Percentiles rank a stretch among this genome's conserved stretches.
Evolutionary conservation across 1,140 invertebrate genomes (phyloP).

Genomic region (Drosophila lacteicornis): DNA sequence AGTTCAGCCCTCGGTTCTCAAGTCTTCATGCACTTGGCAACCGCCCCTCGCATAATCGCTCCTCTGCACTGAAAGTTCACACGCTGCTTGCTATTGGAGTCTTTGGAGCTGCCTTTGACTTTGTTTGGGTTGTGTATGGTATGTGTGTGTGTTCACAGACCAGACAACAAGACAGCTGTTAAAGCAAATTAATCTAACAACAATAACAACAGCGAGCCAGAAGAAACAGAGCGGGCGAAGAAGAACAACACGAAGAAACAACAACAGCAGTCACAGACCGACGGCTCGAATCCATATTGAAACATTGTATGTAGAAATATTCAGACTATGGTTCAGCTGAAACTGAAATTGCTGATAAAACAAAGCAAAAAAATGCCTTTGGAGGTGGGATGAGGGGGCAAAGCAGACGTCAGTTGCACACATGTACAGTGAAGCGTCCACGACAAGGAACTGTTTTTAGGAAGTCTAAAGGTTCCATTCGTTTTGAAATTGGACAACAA

Average conservation of each 20-base stretch:
- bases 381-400: conserved; percentile 7
- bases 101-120: conserved; percentile 33
- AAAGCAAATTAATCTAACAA: conserved; percentile 64
- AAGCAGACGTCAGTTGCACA: conserved; percentile 33
- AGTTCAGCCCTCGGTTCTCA: conserved; percentile 17
- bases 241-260: conserved; percentile 18
- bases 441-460: background rate
- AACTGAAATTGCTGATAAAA: conserved; percentile 62
- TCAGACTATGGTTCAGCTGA: conserved; percentile 51
- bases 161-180: conserved; percentile 65
- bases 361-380: conserved; percentile 39
- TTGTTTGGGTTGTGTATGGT: conserved; percentile 29
- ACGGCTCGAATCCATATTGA: conserved; percentile 34
- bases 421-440: conserved; percentile 5
- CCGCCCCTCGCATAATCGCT: conserved; percentile 1
- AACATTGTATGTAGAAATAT: conserved; percentile 49
- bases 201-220: conserved; percentile 34
- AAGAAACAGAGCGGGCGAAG: conserved; percentile 40
- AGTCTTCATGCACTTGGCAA: conserved; percentile 48
- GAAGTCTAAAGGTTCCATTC: background rate
- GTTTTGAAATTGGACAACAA: background rate
- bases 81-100: conserved; percentile 55
- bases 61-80: conserved; percentile 54
- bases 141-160: conserved; percentile 32
- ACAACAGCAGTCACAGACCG: conserved; percentile 22